Evolutionary conservation across 2,113 vertebrate genomes (phyloP), one percentile per base, ranked within the genome.

Genomic region (Dinomys branickii): DNA sequence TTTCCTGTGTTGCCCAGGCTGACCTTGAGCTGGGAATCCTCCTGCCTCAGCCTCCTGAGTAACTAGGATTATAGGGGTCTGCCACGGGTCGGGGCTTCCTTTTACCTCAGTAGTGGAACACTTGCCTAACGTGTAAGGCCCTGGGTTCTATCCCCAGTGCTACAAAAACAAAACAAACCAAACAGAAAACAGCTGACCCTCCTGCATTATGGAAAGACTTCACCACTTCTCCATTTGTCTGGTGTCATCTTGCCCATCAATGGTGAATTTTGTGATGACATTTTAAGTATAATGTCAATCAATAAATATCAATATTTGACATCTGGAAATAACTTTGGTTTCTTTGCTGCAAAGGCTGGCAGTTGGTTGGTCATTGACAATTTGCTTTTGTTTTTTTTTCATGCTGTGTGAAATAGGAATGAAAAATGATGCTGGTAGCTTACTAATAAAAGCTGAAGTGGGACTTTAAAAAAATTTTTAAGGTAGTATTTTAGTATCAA

Each of bases 361-460:
- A 1, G 54, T 86, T 77, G 73, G 35, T 69, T 44, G 52, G 2
- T 81, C 26, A 20, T 54, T 83, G 44, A 63, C 83, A 59, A 4
- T 28, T 69, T 92, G n/a, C n/a, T 50, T 85, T 90, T 87, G n/a
- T 35, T 73, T 59, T 61, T 54, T 75, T 81, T 82, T 78, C 56
- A n/a, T 75, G 56, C 7, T 28, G n/a, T 22, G 30, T 67, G 87
- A 80, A 89, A 65, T 54, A 80, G 52, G 38, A 61, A 95, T 69
- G 61, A 95, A 97, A 94, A 87, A 35, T 19, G 9, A 54, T 96
- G 77, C 28, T 67, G 33, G 61, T 38, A 95, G 52, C 16, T 88
- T 92, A 71, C 58, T 90, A 82, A 73, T 82, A 96, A 91, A 84
- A 92, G 78, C 38, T 44, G 20, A 94, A 95, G 81, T 10, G 71